Conservation (phyloP, 35 echinoderm and acorn worm genomes). For the Hemicentrotus pulcherrimus region DNA sequence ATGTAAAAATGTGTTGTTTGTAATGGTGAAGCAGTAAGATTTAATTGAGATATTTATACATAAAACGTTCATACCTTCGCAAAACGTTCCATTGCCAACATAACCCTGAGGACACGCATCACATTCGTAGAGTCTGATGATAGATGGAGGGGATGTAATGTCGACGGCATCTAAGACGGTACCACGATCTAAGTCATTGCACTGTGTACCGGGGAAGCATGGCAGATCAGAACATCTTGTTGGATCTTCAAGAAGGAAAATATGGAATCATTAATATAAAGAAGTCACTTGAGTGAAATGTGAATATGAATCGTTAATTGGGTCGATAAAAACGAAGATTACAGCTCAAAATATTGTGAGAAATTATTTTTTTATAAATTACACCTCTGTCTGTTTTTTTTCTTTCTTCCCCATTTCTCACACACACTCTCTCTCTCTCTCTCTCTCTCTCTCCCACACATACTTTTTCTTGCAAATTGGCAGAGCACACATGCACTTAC, state of each 20-base stretch:
- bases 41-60: no score
- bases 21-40: neutral
- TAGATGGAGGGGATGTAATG: neutral
- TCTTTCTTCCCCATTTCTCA: no score
- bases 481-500: no score
- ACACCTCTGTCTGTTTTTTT: no score
- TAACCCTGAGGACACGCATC: constrained; percentile 54
- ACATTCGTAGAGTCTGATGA: constrained; percentile 56
- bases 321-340: no score
- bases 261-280: neutral
- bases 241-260: constrained; percentile 36
- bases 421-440: no score
- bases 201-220: constrained; percentile 75
- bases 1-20: neutral
- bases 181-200: constrained; percentile 58
- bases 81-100: constrained; percentile 51
- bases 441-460: no score
- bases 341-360: no score
- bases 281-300: neutral
- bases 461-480: no score
- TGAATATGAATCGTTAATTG: neutral
- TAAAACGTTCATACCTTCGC: constrained; percentile 45
- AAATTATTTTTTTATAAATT: no score
- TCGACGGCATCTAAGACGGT: neutral
- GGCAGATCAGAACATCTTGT: constrained; percentile 69